Evolutionary conservation across 2,888 invertebrate genomes (phyloP), one percentile per base, ranked within the genome.

Genomic region (Cataglyphis livida): DNA sequence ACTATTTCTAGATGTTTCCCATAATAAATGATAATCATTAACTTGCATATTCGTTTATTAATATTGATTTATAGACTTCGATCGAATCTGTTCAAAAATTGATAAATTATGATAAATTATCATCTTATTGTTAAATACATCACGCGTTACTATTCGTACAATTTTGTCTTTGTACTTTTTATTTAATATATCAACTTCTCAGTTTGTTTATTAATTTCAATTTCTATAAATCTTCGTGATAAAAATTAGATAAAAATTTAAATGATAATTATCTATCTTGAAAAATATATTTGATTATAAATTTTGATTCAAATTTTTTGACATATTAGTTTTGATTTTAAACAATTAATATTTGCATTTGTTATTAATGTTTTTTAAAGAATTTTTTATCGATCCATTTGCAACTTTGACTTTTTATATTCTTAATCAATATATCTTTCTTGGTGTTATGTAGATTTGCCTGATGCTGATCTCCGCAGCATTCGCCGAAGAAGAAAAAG

Each of bases 391-490:
- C 0, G 1, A 61, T n/a, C 1, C 0, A n/a, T n/a, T 25, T 4
- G 3, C 48, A 35, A 48, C 1, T 6, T 6, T 51, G 15, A 32
- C 64, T 28, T 18, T n/a, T 6, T 0, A 18, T 25, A n/a, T 57
- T 35, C 35, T 48, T 48, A 3, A 35, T 12, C 7, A 12, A 70
- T 12, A 9, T 21, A 21, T 15, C 6, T 28, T 41, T 57, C 6
- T 73, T 68, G 41, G 35, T 82, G 21, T 90, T 93, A 15, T 7
- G 7, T 91, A 95, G 95, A 92, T 95, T 84, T 94, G 95, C 88
- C 85, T 95, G 86, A 89, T 95, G 91, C 91, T 95, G 78, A 89
- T 95, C 87, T 92, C 94, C 84, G 92, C 94, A 89, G 95, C 95
- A 85, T 94, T 95, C 90, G 94, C 94, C 85, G 91, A 88, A 73